Conservation (phyloP, 2,888 invertebrate species). For the Thymelicus acteon region DNA sequence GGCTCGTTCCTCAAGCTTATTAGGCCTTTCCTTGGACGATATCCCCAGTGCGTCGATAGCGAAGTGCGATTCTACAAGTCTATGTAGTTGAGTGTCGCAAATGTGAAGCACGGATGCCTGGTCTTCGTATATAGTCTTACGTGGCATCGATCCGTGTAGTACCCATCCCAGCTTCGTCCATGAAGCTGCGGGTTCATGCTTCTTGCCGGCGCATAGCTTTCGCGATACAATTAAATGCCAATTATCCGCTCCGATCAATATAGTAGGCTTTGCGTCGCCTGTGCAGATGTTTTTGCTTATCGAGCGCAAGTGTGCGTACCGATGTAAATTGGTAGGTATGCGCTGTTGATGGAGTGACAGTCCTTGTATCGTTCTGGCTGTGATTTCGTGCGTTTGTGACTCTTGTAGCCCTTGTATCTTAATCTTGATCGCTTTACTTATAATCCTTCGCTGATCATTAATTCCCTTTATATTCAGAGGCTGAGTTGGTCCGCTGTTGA, state of each 20-base stretch:
- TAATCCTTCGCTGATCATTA: neutral
- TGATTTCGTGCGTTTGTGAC: too few relatives aligned
- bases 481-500: neutral
- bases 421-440: too few relatives aligned
- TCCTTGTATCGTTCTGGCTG: too few relatives aligned
- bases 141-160: neutral
- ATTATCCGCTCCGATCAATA: neutral
- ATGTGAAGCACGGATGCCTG: neutral
- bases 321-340: neutral
- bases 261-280: neutral
- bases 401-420: too few relatives aligned
- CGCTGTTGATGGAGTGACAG: too few relatives aligned
- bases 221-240: neutral
- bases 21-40: too few relatives aligned
- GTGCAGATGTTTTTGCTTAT: neutral
- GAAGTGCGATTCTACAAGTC: too few relatives aligned
- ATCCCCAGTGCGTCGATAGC: too few relatives aligned
- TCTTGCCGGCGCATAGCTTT: neutral
- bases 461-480: constrained; percentile 4
- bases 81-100: neutral
- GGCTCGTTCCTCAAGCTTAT: too few relatives aligned
- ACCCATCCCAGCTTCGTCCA: neutral
- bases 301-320: neutral
- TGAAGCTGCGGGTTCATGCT: neutral
- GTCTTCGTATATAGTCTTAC: too few relatives aligned